Percentiles rank a stretch among this genome's conserved stretches.
Conservation (phyloP, 1,140 invertebrate species). For the Leptinotarsa lineolata region DNA sequence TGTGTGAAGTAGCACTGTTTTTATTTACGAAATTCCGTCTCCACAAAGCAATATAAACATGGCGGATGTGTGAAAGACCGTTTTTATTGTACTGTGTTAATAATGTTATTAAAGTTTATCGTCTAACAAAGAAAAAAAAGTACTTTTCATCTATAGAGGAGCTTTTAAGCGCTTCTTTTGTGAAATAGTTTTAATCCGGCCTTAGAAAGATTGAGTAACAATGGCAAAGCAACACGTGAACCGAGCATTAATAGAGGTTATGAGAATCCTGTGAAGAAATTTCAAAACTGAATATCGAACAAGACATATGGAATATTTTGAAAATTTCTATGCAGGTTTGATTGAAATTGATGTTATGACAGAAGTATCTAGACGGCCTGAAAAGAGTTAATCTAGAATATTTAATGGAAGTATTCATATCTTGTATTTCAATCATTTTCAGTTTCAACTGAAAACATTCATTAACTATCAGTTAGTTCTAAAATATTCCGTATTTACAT, state of each 20-base stretch:
- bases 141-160: slow-evolving; percentile 28
- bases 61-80: slow-evolving; percentile 36
- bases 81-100: slow-evolving; percentile 33
- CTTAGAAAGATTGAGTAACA: slow-evolving; percentile 1
- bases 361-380: no score
- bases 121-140: slow-evolving; percentile 36
- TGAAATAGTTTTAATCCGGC: not conserved
- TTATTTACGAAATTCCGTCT: slow-evolving; percentile 4
- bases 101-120: slow-evolving; percentile 40
- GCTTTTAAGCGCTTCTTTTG: slow-evolving; percentile 22
- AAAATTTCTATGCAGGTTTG: no score
- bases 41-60: slow-evolving; percentile 30
- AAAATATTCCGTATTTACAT: no score
- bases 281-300: not conserved
- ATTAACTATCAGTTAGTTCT: no score
- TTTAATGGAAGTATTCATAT: no score
- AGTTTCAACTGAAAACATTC: no score
- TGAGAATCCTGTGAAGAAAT: not conserved
- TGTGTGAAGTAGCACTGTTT: slow-evolving; percentile 4
- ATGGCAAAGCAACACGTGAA: slow-evolving; percentile 8
- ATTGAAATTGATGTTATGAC: no score
- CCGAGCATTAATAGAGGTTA: not conserved
- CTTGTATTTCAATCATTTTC: no score
- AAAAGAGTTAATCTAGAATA: no score
- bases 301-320: no score